Evolutionary conservation across 2,888 invertebrate species (phyloP), one percentile per base, ranked within the genome.

Genomic region (Tupiocoris notatus): DNA sequence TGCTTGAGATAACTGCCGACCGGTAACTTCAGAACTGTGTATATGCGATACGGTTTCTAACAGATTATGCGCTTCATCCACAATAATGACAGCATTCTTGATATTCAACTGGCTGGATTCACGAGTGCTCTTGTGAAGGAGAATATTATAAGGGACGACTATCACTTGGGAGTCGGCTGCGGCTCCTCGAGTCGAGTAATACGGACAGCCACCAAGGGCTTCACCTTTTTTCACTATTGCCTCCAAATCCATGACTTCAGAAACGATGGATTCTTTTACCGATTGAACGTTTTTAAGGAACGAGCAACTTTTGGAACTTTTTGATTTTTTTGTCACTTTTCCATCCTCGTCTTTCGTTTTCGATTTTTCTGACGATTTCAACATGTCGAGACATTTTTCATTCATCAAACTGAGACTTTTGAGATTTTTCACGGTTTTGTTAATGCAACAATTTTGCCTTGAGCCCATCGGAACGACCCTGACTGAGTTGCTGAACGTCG

Each of bases 51-150:
- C 89, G 0, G 96, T 93, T 78, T 97, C 95, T 9, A 97, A 85
- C 0, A 99, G 87, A 84, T 98, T 99, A 82, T 99, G 99, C 0
- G 98, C 98, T 84, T 99, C 99, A 83, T 99, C 99, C 18, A 94
- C 87, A 77, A 99, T 92, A 0, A 99, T 86, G 23, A 97, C 85
- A 82, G 92, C 93, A 80, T 90, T 88, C 81, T 90, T 88, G 21
- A 93, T 83, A 74, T 88, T 86, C 76, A 94, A 88, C 73, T 91
- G 91, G 82, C 88, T 89, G 9, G 92, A 90, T 80, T 89, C 86
- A 77, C 96, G 86, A 0, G 95, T 94, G 17, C 87, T 86, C 82
- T 89, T 89, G 83, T 96, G 94, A 2, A 96, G 85, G 64, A 96
- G 85, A 21, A 91, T 89, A 83, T 94, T 92, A 81, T 93, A 93